phyloP scores from a whole-genome alignment of 2,797 vertebrate genomes.

The Xenops minutus region DNA sequence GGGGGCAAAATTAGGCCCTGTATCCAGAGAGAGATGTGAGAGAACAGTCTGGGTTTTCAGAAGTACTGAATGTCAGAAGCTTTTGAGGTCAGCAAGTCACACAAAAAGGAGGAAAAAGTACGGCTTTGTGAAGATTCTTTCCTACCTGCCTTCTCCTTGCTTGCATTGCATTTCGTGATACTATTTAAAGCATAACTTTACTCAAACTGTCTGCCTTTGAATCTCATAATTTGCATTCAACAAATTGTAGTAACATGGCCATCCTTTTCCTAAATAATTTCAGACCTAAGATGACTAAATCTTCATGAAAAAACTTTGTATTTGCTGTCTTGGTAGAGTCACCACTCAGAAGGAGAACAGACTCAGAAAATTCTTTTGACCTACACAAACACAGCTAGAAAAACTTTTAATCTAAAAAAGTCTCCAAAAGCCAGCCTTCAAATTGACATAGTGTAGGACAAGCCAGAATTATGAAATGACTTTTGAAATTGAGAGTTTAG shows the following conservation, averaged over 20 bases:
- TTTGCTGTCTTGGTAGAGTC: conserved; percentile 16
- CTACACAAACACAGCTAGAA: conserved; percentile 28
- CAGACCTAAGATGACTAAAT: not conserved
- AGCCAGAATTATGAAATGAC: conserved; percentile 13
- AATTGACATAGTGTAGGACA: not conserved
- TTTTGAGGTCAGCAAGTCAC: not conserved
- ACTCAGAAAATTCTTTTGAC: conserved; percentile 30
- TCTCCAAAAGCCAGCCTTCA: not conserved
- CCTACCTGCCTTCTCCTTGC: not conserved
- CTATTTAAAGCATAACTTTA: not conserved
- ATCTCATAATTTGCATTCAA: not conserved
- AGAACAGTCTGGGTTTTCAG: not conserved
- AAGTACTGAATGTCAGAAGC: not conserved
- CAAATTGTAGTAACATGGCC: not conserved
- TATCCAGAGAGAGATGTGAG: not conserved
- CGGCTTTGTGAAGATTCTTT: not conserved
- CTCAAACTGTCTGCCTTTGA: not conserved
- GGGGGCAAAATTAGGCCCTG: not conserved
- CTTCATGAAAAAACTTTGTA: conserved; percentile 2
- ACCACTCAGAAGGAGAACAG: not conserved
- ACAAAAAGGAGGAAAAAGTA: not conserved
- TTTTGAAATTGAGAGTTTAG: conserved; percentile 5
- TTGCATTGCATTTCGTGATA: not conserved
- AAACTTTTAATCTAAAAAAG: conserved; percentile 22
- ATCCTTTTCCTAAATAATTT: not conserved